A percentile compares a stretch with the other conserved stretches of the same genome.
phyloP scores from a whole-genome alignment of 2,888 invertebrate genomes.

The Polydrusus cervinus region DNA sequence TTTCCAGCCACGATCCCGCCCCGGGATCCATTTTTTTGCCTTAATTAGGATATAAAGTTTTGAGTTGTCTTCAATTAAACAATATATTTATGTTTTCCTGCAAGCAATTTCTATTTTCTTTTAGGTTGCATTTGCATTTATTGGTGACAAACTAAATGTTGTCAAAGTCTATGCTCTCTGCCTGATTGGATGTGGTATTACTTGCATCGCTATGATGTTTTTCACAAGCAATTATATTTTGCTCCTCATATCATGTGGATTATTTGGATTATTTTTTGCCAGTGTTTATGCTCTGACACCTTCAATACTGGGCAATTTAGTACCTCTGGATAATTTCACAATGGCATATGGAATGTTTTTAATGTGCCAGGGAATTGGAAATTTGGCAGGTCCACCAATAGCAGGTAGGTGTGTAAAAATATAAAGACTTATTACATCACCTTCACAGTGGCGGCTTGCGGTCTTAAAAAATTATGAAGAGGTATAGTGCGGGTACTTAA shows the following conservation, averaged over 20 bases:
- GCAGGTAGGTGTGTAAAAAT: constrained; percentile 84
- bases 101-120: constrained; percentile 40
- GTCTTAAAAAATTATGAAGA: too few species aligned
- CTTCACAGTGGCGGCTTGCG: too few species aligned
- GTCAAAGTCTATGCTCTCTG: constrained; percentile 88
- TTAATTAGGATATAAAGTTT: too few species aligned
- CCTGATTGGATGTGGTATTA: constrained; percentile 79
- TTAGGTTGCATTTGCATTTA: constrained; percentile 87
- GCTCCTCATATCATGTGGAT: constrained; percentile 71
- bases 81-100: too few species aligned
- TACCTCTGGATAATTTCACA: constrained; percentile 93
- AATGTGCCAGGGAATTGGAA: constrained; percentile 93
- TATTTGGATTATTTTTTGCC: constrained; percentile 93
- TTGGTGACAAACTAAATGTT: constrained; percentile 91
- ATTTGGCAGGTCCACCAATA: constrained; percentile 92
- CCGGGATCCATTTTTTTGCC: too few species aligned
- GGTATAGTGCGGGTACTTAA: too few species aligned
- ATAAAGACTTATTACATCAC: too few species aligned
- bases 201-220: constrained; percentile 76
- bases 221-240: constrained; percentile 68
- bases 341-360: constrained; percentile 93
- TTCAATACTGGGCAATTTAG: constrained; percentile 89
- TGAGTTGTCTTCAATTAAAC: too few species aligned
- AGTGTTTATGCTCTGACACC: constrained; percentile 94
- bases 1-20: too few species aligned